Evolutionary conservation across 2,797 vertebrate species (phyloP).

Genomic region (Alauda arvensis): DNA sequence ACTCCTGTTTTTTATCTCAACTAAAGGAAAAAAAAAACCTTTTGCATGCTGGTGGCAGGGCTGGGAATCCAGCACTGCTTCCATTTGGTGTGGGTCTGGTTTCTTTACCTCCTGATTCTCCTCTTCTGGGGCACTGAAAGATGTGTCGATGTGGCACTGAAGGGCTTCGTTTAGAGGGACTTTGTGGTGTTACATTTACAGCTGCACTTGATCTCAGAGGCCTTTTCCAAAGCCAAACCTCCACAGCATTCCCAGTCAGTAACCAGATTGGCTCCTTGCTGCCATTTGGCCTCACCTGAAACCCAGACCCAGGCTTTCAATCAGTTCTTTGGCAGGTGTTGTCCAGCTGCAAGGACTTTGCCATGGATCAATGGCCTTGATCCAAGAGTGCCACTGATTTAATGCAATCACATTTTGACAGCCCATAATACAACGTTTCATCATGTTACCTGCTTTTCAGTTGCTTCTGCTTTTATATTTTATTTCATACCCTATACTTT

Average conservation of each 20-base stretch:
- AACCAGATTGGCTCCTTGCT: neutral
- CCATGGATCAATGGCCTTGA: neutral
- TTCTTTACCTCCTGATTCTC: neutral
- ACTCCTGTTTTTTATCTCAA: neutral
- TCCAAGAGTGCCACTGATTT: neutral
- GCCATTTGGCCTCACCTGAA: neutral
- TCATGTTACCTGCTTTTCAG: neutral
- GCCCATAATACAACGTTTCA: neutral
- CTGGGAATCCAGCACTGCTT: neutral
- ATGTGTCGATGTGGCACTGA: accelerated
- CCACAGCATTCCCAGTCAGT: neutral
- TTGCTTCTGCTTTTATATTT: neutral
- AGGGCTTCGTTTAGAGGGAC: neutral
- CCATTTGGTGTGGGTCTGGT: neutral
- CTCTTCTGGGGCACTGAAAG: no score
- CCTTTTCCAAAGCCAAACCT: neutral
- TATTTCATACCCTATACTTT: neutral
- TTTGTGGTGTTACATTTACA: accelerated
- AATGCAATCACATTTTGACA: neutral
- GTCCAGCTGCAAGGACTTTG: neutral
- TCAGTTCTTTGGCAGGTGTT: neutral
- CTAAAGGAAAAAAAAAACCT: neutral
- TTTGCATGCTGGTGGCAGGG: accelerated
- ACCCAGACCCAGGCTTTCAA: neutral
- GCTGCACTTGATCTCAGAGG: neutral